Evolutionary conservation across 2,888 invertebrate genomes (phyloP), one percentile per base, ranked within the genome.

Genomic region (Trachelus iudaicus): DNA sequence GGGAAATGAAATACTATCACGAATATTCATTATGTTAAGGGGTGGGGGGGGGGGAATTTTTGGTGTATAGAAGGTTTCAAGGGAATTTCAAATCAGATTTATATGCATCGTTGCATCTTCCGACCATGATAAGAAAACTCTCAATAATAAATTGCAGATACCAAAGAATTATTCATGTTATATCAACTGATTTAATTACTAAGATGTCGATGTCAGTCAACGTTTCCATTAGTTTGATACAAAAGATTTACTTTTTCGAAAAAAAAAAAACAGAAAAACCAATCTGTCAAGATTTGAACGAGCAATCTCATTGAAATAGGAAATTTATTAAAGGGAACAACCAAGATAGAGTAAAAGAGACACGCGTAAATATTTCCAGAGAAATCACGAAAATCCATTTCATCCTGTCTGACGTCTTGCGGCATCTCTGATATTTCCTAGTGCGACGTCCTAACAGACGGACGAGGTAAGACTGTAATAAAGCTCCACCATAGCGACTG

Each of bases 381-480:
- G 40, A 56, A 56, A 56, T 56, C 23, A 56, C 23, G 40, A 56
- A 56, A 56, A 56, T 56, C 23, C 40, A 56, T 56, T 56, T 23
- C 40, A 56, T 15, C 40, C 23, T 1, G 40, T 23, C 40, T 56
- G 40, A 56, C 23, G 40, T 56, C 9, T 23, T 56, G 23, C 0
- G 23, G 23, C 23, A 6, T 23, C 23, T 23, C 23, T 23, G 23
- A 56, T 56, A 56, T 56, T 56, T 56, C 23, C 40, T 56, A 56
- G 23, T 56, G 40, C 40, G 23, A 82, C 80, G 83, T 84, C 82
- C 80, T 79, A 79, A 83, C 81, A 82, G 80, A 81, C 80, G 81
- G 78, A 82, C 83, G 82, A 84, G 81, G 85, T 84, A 82, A 83
- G 82, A 84, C 81, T 83, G 84, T 84, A 83, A 86, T 85, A 86